Evolutionary conservation across 1,140 invertebrate genomes (phyloP).

Genomic region (Bombus waltoni): DNA sequence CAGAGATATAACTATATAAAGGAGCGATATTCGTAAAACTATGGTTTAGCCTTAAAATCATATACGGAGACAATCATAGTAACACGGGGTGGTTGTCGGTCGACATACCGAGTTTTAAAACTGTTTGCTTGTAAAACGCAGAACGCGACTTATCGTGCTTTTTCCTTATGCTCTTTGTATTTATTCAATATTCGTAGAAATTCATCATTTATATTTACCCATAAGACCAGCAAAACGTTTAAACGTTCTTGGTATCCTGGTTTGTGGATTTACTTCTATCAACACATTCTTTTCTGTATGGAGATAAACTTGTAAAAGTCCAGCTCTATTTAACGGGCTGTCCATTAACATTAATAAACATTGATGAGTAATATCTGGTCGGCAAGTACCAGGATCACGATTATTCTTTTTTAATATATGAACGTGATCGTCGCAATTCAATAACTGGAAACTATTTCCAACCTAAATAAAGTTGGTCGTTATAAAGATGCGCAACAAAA

Average conservation of each 20-base stretch:
- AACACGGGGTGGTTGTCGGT: too few relatives aligned
- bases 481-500: not conserved
- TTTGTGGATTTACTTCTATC: conserved; percentile 99
- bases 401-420: conserved; percentile 93
- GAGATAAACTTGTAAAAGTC: conserved; percentile 95
- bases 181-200: not conserved
- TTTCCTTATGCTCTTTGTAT: not conserved
- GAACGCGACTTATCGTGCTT: not conserved
- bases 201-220: conserved; percentile 86
- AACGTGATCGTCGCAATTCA: conserved; percentile 97
- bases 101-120: too few relatives aligned
- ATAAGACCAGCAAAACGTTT: conserved; percentile 99
- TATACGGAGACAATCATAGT: too few relatives aligned
- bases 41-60: too few relatives aligned
- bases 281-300: conserved; percentile 98
- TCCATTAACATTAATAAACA: conserved; percentile 98
- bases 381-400: conserved; percentile 90
- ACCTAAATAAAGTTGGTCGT: conserved; percentile 83
- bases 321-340: conserved; percentile 96
- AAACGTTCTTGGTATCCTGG: conserved; percentile 98
- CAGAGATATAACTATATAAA: not conserved
- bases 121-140: too few relatives aligned
- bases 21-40: not conserved
- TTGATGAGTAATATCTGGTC: conserved; percentile 98
- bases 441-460: conserved; percentile 93